Evolutionary conservation across 2,113 vertebrate genomes (phyloP).

Genomic region (Cygnus buccinator): DNA sequence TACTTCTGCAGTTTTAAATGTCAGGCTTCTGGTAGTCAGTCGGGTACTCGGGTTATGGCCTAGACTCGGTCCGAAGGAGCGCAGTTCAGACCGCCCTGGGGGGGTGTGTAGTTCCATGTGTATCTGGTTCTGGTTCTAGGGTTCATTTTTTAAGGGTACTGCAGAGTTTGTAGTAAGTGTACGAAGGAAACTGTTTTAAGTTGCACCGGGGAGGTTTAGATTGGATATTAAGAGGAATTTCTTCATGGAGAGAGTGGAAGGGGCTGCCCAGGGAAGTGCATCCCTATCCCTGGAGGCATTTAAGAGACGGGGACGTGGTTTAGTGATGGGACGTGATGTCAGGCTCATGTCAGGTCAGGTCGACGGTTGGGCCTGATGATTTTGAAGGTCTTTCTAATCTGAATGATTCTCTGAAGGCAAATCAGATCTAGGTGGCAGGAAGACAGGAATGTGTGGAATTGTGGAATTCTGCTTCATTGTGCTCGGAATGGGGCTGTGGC

Average conservation of each 20-base stretch:
- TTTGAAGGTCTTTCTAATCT: no score
- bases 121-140: not conserved
- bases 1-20: not conserved
- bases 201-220: no score
- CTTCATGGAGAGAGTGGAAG: no score
- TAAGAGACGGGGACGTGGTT: no score
- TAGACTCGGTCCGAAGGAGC: not conserved
- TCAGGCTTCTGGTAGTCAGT: not conserved
- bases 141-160: not conserved
- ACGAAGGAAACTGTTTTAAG: not conserved
- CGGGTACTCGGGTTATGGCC: fast-evolving
- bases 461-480: not conserved
- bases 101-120: not conserved
- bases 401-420: not conserved
- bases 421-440: not conserved
- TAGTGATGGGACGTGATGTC: no score
- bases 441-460: not conserved
- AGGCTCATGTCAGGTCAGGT: no score
- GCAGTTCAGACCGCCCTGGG: not conserved
- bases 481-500: not conserved
- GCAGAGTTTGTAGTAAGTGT: not conserved
- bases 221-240: no score
- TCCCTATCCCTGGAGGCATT: no score
- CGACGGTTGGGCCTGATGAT: no score
- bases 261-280: no score